Percentiles rank a stretch among this genome's conserved stretches.
phyloP scores from a whole-genome alignment of 2,113 vertebrate species.

The Setophaga coronata region DNA sequence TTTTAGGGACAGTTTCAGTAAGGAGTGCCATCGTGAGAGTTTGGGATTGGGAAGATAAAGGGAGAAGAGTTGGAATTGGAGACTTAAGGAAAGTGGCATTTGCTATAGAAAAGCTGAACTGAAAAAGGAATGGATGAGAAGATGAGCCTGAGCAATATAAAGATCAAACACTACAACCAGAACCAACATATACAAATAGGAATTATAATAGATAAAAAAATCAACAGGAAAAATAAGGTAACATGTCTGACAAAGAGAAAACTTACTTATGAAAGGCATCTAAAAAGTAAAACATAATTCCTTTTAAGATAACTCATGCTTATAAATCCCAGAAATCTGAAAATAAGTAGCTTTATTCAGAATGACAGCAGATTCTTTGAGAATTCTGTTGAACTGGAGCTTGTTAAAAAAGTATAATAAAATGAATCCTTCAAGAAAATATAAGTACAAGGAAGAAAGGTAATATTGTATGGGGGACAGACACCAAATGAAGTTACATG shows the following conservation, averaged over 20 bases:
- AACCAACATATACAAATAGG: background rate
- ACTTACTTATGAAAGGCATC: background rate
- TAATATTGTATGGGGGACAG: background rate
- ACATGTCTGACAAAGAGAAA: background rate
- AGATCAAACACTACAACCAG: background rate
- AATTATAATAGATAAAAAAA: background rate
- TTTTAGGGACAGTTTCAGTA: background rate
- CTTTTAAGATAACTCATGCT: background rate
- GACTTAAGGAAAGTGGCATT: background rate
- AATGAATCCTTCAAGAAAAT: background rate
- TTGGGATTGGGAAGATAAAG: background rate
- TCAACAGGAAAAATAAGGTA: rapidly evolving
- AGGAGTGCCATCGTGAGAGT: background rate
- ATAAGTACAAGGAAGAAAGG: background rate
- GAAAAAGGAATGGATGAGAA: background rate
- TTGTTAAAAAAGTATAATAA: background rate
- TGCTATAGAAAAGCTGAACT: background rate
- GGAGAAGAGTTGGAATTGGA: background rate
- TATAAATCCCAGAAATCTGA: background rate
- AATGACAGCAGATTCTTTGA: background rate
- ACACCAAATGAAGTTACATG: background rate
- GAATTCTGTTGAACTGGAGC: background rate
- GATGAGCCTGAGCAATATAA: background rate
- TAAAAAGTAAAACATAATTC: background rate
- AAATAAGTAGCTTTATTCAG: background rate